phyloP scores from a whole-genome alignment of 2,888 invertebrate genomes.

The Netelia inedita region DNA sequence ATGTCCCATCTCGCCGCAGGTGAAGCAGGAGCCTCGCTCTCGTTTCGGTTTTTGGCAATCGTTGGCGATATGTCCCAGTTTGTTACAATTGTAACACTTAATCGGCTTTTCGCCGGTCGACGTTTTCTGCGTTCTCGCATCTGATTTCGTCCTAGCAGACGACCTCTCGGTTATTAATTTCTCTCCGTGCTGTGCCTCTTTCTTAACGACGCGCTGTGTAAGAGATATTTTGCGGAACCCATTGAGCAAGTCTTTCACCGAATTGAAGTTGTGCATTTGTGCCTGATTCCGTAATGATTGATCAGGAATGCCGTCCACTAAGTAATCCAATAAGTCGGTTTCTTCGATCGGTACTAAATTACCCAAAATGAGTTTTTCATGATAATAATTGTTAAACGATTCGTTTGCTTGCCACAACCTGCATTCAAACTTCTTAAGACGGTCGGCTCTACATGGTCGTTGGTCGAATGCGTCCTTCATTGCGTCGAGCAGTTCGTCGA shows the following conservation, averaged over 20 bases:
- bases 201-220: not conserved
- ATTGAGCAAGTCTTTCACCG: constrained; percentile 54
- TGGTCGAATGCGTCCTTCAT: constrained; percentile 68
- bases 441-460: constrained; percentile 52
- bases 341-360: constrained; percentile 62
- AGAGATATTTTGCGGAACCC: constrained; percentile 55
- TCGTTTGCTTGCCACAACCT: constrained; percentile 65
- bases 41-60: constrained; percentile 32
- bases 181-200: constrained; percentile 25
- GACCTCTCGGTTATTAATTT: constrained; percentile 1
- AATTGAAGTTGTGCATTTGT: constrained; percentile 53
- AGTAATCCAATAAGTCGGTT: constrained; percentile 57
- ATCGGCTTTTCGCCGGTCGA: not conserved
- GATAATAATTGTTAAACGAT: constrained; percentile 64
- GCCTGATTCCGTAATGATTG: constrained; percentile 46
- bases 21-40: constrained; percentile 48
- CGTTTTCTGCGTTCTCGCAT: constrained; percentile 1
- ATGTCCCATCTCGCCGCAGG: constrained; percentile 44
- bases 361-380: constrained; percentile 64
- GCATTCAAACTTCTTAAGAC: constrained; percentile 66
- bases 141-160: constrained; percentile 2
- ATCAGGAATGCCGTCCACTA: constrained; percentile 59
- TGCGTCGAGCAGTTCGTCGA: constrained; percentile 49
- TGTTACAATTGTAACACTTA: constrained; percentile 58
- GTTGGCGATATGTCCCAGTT: constrained; percentile 30